phyloP scores from a whole-genome alignment of 2,113 vertebrate species.

The Vidua chalybeata region DNA sequence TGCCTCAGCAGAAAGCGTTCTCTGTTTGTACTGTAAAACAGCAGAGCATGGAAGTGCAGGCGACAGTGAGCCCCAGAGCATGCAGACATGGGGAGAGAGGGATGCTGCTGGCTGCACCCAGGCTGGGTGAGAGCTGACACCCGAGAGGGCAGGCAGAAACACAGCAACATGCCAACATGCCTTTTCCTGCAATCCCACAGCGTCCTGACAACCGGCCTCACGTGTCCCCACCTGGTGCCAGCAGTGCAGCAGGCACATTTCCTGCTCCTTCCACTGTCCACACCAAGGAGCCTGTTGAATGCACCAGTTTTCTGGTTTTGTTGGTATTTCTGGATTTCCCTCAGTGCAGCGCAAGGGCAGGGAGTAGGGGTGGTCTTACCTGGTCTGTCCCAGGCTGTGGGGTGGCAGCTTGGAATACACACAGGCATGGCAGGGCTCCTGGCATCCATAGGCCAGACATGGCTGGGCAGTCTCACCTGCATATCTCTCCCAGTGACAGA shows the following conservation, averaged over 20 bases:
- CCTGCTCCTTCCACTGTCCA: not conserved
- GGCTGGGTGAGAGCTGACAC: not conserved
- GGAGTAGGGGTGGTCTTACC: not conserved
- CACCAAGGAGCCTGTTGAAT: not conserved
- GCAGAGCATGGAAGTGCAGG: not conserved
- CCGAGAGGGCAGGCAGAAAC: not conserved
- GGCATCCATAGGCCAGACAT: not conserved
- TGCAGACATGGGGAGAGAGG: accelerated
- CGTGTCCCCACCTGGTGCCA: not conserved
- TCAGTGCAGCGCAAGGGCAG: not conserved
- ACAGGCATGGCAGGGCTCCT: not conserved
- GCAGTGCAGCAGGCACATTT: not conserved
- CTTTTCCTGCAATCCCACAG: not conserved
- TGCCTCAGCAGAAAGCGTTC: not conserved
- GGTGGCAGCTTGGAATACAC: not conserved
- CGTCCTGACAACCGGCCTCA: accelerated
- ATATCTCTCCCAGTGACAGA: not conserved
- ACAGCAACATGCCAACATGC: not conserved
- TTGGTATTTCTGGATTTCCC: not conserved
- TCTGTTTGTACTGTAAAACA: not conserved
- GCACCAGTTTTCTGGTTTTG: not conserved
- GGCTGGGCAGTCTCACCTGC: not conserved
- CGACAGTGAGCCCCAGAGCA: accelerated
- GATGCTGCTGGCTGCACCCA: accelerated
- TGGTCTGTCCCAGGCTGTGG: accelerated